Evolutionary conservation across 1,140 invertebrate species (phyloP).

Genomic region (Nylanderia fulva): DNA sequence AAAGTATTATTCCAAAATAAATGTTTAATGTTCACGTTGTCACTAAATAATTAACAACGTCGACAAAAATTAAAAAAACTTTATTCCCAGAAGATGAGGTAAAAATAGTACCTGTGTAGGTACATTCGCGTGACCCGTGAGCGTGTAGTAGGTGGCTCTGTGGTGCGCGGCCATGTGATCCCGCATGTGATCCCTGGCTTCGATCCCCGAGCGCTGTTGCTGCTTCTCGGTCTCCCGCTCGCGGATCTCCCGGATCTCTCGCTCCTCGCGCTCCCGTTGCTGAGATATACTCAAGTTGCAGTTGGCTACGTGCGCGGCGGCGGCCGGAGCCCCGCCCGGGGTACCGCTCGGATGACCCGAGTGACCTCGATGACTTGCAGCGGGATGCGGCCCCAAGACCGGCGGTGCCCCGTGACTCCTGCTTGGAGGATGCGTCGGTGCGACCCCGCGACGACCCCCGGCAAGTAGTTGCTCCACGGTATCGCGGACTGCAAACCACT

Average conservation of each 20-base stretch:
- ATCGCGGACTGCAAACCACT: conserved; percentile 83
- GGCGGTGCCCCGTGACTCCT: conserved; percentile 77
- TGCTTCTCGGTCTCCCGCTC: conserved; percentile 77
- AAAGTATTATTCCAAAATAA: not conserved
- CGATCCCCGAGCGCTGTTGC: conserved; percentile 80
- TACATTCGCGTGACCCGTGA: no score
- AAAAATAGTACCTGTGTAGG: no score
- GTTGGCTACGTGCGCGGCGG: conserved; percentile 78
- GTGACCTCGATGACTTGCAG: conserved; percentile 76
- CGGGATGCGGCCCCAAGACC: conserved; percentile 66
- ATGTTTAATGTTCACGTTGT: not conserved
- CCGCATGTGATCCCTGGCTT: conserved; percentile 76
- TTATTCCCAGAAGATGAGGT: no score
- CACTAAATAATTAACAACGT: not conserved
- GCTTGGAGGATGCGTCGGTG: conserved; percentile 69
- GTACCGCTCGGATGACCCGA: conserved; percentile 71
- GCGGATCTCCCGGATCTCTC: conserved; percentile 62
- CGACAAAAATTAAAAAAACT: no score
- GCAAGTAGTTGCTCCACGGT: conserved; percentile 82
- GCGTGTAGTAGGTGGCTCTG: conserved; percentile 80
- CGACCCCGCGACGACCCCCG: conserved; percentile 79
- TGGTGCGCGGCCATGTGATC: conserved; percentile 80
- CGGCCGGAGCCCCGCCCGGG: conserved; percentile 68
- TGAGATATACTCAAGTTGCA: conserved; percentile 79
- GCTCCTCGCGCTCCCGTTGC: conserved; percentile 77